Percentiles rank a stretch among this genome's conserved stretches.
Evolutionary conservation across 1,140 invertebrate genomes (phyloP).

Genomic region (Scaptomyza pallida): DNA sequence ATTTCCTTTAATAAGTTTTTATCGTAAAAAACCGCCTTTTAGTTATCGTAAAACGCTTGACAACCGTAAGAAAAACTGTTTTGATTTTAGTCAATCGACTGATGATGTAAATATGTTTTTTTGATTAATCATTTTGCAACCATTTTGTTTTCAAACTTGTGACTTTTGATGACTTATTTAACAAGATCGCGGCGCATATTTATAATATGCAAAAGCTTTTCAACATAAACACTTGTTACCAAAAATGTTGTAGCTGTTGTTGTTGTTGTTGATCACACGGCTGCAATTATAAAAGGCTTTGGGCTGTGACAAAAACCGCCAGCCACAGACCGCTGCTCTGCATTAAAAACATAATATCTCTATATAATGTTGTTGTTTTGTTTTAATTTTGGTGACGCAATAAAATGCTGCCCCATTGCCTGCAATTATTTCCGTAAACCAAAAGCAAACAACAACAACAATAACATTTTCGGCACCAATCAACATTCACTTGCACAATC

Average conservation of each 20-base stretch:
- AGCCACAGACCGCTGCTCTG: conserved; percentile 8
- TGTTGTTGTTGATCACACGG: conserved; percentile 29
- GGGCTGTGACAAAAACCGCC: conserved; percentile 34
- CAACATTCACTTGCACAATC: conserved; percentile 40
- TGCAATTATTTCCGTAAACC: conserved; percentile 52
- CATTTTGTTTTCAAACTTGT: background rate
- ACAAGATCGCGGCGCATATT: too few relatives aligned
- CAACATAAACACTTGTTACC: conserved; percentile 1
- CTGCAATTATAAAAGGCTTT: conserved; percentile 45
- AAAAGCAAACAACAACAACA: conserved; percentile 8
- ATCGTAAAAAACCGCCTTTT: too few relatives aligned
- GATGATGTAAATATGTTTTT: background rate
- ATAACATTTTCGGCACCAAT: conserved; percentile 31
- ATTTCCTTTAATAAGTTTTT: too few relatives aligned
- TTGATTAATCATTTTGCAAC: background rate
- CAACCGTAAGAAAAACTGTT: background rate
- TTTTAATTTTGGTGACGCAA: conserved; percentile 48
- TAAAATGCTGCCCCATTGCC: conserved; percentile 16
- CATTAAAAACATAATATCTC: background rate
- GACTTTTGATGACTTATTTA: too few relatives aligned
- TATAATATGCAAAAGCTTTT: too few relatives aligned
- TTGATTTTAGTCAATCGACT: background rate
- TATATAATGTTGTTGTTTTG: conserved; percentile 15
- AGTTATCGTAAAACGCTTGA: too few relatives aligned
- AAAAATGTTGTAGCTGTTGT: background rate